Conservation (phyloP, 2,113 vertebrate genomes). For the Columbina picui region DNA sequence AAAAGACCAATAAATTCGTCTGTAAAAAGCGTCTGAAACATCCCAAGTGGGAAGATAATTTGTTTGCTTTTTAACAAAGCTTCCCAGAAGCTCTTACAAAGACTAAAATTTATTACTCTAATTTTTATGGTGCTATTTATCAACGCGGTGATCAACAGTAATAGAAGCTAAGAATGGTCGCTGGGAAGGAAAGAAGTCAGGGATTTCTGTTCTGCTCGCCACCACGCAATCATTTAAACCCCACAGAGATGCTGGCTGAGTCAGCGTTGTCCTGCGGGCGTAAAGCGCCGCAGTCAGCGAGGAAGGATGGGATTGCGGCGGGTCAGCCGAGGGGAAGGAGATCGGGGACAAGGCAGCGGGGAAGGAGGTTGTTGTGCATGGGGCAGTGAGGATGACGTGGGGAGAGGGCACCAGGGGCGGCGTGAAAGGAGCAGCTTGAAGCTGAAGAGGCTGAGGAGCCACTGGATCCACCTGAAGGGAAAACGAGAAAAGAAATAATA, state of each 20-base stretch:
- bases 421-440: not conserved
- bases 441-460: not conserved
- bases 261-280: not conserved
- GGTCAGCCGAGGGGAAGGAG: not conserved
- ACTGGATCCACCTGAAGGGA: not conserved
- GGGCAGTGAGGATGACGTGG: not conserved
- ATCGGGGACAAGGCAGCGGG: not conserved
- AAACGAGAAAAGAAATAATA: not conserved
- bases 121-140: conserved; percentile 43
- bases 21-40: not conserved
- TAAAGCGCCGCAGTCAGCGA: not conserved
- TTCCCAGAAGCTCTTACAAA: conserved; percentile 41
- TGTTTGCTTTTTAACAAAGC: conserved; percentile 47
- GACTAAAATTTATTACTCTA: not conserved
- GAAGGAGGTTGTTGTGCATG: not conserved
- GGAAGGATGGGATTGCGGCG: not conserved
- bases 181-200: not conserved
- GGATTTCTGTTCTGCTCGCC: not conserved
- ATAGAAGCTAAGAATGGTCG: not conserved
- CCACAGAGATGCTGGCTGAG: not conserved
- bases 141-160: not conserved
- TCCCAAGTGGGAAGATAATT: conserved; percentile 14
- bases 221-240: not conserved
- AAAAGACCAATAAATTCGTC: not conserved
- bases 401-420: not conserved